phyloP scores from a whole-genome alignment of 2,888 invertebrate genomes.

The Poecilobothrus nobilitatus region DNA sequence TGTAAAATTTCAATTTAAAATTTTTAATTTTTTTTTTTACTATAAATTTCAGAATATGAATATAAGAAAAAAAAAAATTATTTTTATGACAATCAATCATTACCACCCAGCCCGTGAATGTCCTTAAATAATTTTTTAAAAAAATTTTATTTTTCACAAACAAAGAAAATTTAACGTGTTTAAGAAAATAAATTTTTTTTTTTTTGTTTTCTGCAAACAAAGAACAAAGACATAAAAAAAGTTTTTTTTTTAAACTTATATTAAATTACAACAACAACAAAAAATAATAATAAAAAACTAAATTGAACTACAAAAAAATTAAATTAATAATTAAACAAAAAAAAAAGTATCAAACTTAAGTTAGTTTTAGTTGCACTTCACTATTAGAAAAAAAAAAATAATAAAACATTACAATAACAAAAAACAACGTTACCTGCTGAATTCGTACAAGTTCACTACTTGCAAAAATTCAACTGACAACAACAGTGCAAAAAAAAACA shows the following conservation, averaged over 20 bases:
- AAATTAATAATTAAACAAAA: constrained; percentile 15
- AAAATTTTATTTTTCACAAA: constrained; percentile 5
- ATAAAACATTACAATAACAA: constrained; percentile 10
- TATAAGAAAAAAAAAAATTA: too few species aligned
- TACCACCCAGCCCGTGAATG: too few species aligned
- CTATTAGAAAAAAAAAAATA: neutral
- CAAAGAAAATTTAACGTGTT: neutral
- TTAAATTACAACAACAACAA: constrained; percentile 15
- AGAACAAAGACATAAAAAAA: neutral
- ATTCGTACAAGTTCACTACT: constrained; percentile 11
- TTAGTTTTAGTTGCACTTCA: constrained; percentile 7
- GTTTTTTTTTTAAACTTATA: neutral
- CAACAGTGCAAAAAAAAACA: constrained; percentile 20
- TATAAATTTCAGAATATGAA: too few species aligned
- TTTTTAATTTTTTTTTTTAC: too few species aligned
- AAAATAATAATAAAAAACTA: too few species aligned
- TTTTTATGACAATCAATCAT: too few species aligned
- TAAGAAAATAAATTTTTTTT: too few species aligned
- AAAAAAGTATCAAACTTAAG: constrained; percentile 16
- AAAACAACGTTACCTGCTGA: neutral
- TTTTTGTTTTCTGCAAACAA: too few species aligned
- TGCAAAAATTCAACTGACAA: constrained; percentile 14
- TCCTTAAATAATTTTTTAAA: too few species aligned
- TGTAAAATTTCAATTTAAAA: too few species aligned
- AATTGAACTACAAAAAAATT: constrained; percentile 9